Evolutionary conservation across 2,888 invertebrate genomes (phyloP).

Genomic region (Monoplex corrugatus): DNA sequence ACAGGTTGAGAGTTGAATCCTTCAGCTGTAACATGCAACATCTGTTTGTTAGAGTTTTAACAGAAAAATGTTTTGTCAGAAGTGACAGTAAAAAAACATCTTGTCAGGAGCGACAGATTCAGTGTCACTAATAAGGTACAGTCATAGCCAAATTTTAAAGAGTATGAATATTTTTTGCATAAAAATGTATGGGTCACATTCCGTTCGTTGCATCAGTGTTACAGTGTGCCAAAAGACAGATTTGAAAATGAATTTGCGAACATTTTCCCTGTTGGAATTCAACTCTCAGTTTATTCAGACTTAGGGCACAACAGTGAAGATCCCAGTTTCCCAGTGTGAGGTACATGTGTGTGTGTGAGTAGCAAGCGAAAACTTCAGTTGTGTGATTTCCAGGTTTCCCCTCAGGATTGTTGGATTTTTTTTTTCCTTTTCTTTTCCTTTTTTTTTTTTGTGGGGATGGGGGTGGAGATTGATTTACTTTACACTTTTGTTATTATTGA

Average conservation of each 20-base stretch:
- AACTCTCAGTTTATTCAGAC: slow-evolving; percentile 31
- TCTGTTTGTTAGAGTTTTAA: not conserved
- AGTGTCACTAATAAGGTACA: no score
- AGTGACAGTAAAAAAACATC: no score
- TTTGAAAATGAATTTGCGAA: not conserved
- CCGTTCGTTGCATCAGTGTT: not conserved
- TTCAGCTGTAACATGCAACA: no score
- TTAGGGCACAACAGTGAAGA: not conserved
- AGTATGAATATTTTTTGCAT: not conserved
- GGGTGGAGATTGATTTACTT: no score
- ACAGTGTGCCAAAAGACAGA: not conserved
- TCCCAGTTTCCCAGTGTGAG: not conserved
- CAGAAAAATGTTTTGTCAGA: not conserved
- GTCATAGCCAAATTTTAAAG: no score
- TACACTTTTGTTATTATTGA: no score
- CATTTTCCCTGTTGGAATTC: not conserved
- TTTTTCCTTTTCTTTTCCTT: not conserved
- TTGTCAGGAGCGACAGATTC: no score
- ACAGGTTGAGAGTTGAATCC: slow-evolving; percentile 46
- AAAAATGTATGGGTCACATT: not conserved
- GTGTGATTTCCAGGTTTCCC: not conserved
- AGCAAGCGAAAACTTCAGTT: not conserved
- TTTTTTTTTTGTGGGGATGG: no score
- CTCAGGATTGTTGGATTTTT: not conserved
- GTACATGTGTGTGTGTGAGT: no score